phyloP scores from a whole-genome alignment of 2,113 vertebrate species.

The Vanacampus margaritifer region DNA sequence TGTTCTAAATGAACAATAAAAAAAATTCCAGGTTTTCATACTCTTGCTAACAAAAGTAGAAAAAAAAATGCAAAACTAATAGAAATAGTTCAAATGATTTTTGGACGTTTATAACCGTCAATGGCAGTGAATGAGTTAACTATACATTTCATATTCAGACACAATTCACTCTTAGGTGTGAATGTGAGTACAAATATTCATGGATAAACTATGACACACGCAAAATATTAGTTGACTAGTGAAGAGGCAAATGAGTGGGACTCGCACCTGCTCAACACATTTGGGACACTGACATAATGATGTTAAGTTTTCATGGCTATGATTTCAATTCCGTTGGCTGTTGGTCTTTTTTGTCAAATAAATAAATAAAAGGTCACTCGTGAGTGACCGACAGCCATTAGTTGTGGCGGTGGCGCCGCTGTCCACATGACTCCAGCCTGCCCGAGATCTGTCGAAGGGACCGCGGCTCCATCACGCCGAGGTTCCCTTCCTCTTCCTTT shows the following conservation, averaged over 20 bases:
- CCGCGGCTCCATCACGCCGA: constrained; percentile 58
- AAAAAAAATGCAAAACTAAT: too few relatives aligned
- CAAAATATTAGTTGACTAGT: neutral
- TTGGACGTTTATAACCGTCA: too few relatives aligned
- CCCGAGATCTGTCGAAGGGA: constrained; percentile 47
- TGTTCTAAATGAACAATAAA: too few relatives aligned
- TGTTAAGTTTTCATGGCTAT: constrained; percentile 10
- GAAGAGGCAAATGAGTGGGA: too few relatives aligned
- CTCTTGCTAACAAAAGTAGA: too few relatives aligned
- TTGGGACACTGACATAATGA: constrained; percentile 15
- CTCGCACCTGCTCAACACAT: neutral
- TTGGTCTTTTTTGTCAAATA: constrained; percentile 33
- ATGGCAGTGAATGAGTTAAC: too few relatives aligned
- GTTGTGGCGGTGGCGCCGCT: constrained; percentile 61
- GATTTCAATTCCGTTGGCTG: constrained; percentile 14
- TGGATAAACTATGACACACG: neutral
- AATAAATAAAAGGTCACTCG: constrained; percentile 25
- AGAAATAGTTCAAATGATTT: too few relatives aligned
- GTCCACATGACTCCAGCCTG: constrained; percentile 45
- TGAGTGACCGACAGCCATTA: constrained; percentile 57
- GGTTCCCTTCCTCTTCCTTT: constrained; percentile 74
- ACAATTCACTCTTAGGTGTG: too few relatives aligned
- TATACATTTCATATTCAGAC: too few relatives aligned
- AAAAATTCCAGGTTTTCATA: too few relatives aligned
- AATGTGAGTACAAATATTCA: neutral